Evolutionary conservation across 2,113 vertebrate genomes (phyloP).

Genomic region (Dasyornis broadbenti): DNA sequence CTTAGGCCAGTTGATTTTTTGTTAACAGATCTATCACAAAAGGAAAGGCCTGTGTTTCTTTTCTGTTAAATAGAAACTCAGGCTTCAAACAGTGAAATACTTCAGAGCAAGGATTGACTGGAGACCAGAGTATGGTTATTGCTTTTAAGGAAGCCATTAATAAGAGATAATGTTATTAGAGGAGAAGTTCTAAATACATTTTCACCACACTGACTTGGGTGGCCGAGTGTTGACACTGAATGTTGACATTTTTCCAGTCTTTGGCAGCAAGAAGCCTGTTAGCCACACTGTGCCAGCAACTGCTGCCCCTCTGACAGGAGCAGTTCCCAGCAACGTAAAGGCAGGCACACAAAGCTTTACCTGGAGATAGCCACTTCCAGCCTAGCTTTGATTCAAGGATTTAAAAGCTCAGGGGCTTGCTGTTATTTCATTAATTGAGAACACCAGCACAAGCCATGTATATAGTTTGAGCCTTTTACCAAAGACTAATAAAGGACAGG

Average conservation of each 20-base stretch:
- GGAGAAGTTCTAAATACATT: neutral
- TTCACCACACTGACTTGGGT: neutral
- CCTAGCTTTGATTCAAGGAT: neutral
- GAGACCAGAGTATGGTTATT: neutral
- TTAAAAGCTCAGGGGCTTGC: neutral
- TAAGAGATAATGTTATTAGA: neutral
- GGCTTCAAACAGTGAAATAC: neutral
- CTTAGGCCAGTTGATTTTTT: neutral
- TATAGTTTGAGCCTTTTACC: neutral
- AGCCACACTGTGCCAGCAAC: neutral
- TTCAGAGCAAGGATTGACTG: neutral
- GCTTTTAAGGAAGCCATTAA: slow-evolving; percentile 10
- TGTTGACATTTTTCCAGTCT: neutral
- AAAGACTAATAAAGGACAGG: neutral
- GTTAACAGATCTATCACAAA: slow-evolving; percentile 12
- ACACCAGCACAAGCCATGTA: neutral
- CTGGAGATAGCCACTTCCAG: neutral
- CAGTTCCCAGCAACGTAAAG: neutral
- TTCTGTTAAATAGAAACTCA: slow-evolving; percentile 14
- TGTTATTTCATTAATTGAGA: neutral
- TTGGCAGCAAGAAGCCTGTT: neutral
- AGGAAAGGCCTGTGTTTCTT: neutral
- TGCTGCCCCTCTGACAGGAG: neutral
- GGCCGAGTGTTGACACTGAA: neutral
- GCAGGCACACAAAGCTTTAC: neutral